Evolutionary conservation across 1,140 invertebrate genomes (phyloP).

Genomic region (Anoplolepis gracilipes): DNA sequence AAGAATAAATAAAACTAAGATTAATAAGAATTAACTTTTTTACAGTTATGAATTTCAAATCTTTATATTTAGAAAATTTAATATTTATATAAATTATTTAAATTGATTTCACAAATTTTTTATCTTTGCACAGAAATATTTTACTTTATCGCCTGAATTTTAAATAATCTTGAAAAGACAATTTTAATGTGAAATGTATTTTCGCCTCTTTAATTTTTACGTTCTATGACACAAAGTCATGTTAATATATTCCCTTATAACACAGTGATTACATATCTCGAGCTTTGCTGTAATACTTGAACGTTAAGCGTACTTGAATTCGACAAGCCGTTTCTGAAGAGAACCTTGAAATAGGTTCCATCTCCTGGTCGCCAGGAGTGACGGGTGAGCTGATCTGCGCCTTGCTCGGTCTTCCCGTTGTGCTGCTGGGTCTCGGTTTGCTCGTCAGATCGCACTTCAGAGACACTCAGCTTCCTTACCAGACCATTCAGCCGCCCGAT

Average conservation of each 20-base stretch:
- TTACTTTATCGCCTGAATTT: not conserved
- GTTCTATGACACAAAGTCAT: not conserved
- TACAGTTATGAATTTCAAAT: not conserved
- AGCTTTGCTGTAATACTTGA: not conserved
- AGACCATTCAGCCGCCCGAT: constrained; percentile 73
- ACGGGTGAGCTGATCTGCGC: constrained; percentile 88
- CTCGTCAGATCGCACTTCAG: constrained; percentile 86
- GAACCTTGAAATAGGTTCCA: constrained; percentile 79
- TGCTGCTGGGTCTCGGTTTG: constrained; percentile 86
- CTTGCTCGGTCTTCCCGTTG: constrained; percentile 87
- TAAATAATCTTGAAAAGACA: not conserved
- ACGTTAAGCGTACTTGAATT: not conserved
- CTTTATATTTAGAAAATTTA: not conserved
- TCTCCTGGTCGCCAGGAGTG: constrained; percentile 86
- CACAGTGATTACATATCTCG: not conserved
- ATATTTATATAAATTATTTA: not conserved
- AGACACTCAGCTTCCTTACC: constrained; percentile 78
- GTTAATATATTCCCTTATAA: not conserved
- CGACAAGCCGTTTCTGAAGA: constrained; percentile 5
- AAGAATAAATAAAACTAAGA: not conserved
- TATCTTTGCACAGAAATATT: no score
- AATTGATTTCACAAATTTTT: not conserved
- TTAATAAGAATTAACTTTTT: not conserved
- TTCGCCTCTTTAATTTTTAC: not conserved
- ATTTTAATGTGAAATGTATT: not conserved